These are phyloP conservation scores for Acomys russatus DNA, from an alignment of 2,797 vertebrate species.

Conservation along the genomic window DNA sequence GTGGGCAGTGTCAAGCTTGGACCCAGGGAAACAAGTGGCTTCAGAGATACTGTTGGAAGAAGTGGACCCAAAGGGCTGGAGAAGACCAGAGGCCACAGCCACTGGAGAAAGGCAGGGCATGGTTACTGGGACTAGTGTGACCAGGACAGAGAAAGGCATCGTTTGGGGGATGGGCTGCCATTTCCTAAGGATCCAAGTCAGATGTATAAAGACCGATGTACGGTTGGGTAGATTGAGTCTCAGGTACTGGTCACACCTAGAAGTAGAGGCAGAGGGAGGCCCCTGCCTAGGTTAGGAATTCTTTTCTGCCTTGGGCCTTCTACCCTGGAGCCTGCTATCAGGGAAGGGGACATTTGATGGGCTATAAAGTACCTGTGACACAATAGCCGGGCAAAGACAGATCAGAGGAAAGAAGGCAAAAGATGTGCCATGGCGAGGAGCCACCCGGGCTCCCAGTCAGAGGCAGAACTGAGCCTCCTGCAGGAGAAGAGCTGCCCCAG, in stretches of 20 bases:
- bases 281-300: background rate
- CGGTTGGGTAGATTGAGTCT: background rate
- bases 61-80: background rate
- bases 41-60: background rate
- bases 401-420: background rate
- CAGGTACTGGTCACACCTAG: background rate
- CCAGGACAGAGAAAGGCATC: background rate
- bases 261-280: background rate
- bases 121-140: background rate
- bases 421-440: background rate
- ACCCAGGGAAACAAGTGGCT: background rate
- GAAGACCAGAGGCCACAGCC: background rate
- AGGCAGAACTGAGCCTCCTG: slow-evolving; percentile 14
- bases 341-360: background rate
- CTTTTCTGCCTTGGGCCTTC: background rate
- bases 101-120: background rate
- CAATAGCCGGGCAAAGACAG: background rate
- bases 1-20: background rate
- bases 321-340: background rate
- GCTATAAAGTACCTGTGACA: background rate
- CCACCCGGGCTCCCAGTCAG: background rate
- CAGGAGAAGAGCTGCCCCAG: background rate
- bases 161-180: background rate
- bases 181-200: background rate
- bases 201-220: background rate